Percentiles rank a stretch among this genome's conserved stretches.
These are phyloP conservation scores for Platynereis dumerilii DNA, from an alignment of 2,888 invertebrate species.

Conservation along the genomic window DNA sequence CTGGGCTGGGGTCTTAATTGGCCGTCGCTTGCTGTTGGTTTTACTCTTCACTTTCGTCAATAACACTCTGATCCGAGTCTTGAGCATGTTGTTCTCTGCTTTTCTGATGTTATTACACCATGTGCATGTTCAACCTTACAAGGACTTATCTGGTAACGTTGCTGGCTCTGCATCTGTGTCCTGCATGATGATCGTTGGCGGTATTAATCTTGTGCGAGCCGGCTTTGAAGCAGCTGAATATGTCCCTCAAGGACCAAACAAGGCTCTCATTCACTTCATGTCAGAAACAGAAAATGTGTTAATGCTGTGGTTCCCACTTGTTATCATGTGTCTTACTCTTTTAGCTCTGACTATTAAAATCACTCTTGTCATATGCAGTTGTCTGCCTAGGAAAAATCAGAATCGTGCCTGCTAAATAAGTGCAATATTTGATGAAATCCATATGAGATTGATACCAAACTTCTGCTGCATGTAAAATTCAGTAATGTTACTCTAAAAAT, in stretches of 20 bases:
- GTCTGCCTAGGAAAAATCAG: neutral
- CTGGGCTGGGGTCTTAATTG: conserved; percentile 38
- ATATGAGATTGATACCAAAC: too few relatives aligned
- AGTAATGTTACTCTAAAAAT: too few relatives aligned
- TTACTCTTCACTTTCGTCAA: conserved; percentile 40
- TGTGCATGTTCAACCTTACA: conserved; percentile 38
- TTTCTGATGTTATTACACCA: conserved; percentile 40
- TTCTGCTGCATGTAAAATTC: too few relatives aligned
- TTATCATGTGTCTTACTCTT: conserved; percentile 36
- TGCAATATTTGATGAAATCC: too few relatives aligned
- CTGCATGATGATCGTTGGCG: conserved; percentile 36
- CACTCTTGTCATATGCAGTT: conserved; percentile 9
- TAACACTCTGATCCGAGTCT: conserved; percentile 37
- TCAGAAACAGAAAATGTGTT: conserved; percentile 37
- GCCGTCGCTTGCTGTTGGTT: conserved; percentile 35
- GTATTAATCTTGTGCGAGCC: conserved; percentile 39
- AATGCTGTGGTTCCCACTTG: conserved; percentile 39
- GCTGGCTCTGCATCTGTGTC: conserved; percentile 39
- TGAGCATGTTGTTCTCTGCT: conserved; percentile 38
- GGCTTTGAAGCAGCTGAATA: conserved; percentile 41
- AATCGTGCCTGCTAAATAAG: neutral
- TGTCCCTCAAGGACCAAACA: conserved; percentile 39
- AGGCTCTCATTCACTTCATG: conserved; percentile 36
- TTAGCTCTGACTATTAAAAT: conserved; percentile 32
- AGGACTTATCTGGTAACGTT: conserved; percentile 37